These are phyloP conservation scores for Diaperis boleti DNA, from an alignment of 2,888 invertebrate species.

Conservation along the genomic window DNA sequence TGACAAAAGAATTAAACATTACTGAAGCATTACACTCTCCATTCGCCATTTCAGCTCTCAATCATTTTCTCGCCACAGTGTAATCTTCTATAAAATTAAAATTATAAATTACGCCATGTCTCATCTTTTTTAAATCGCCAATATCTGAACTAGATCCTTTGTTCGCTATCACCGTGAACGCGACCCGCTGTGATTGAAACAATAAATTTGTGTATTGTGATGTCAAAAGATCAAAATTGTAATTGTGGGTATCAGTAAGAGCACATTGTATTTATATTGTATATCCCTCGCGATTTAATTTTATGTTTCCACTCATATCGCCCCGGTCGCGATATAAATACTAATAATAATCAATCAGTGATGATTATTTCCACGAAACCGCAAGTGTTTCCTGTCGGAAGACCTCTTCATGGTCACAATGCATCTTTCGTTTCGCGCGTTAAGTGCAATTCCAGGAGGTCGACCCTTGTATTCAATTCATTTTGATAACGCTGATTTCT, in stretches of 20 bases:
- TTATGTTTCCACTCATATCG: conserved; percentile 32
- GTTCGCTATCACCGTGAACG: background rate
- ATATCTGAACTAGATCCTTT: background rate
- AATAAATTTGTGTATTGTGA: conserved; percentile 22
- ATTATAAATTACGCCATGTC: background rate
- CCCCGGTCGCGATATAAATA: too few relatives aligned
- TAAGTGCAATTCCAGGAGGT: conserved; percentile 38
- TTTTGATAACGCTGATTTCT: conserved; percentile 53
- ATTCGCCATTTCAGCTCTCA: background rate
- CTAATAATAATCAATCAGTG: conserved; percentile 1
- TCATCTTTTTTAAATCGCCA: background rate
- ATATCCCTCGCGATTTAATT: background rate
- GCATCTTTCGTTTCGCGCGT: conserved; percentile 17
- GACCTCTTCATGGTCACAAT: background rate
- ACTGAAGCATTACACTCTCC: conserved; percentile 21
- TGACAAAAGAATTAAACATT: conserved; percentile 32
- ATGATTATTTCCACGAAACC: background rate
- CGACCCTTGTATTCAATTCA: conserved; percentile 44
- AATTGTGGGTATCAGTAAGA: conserved; percentile 20
- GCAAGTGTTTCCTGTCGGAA: background rate
- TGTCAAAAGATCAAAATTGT: conserved; percentile 32
- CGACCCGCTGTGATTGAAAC: conserved; percentile 9
- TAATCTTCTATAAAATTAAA: conserved; percentile 24
- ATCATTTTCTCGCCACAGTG: too few relatives aligned
- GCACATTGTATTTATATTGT: conserved; percentile 29